A percentile compares a stretch with the other conserved stretches of the same genome.
Evolutionary conservation across 53 echinoderm and acorn worm species (phyloP).

Genomic region (Luidia sarsii): DNA sequence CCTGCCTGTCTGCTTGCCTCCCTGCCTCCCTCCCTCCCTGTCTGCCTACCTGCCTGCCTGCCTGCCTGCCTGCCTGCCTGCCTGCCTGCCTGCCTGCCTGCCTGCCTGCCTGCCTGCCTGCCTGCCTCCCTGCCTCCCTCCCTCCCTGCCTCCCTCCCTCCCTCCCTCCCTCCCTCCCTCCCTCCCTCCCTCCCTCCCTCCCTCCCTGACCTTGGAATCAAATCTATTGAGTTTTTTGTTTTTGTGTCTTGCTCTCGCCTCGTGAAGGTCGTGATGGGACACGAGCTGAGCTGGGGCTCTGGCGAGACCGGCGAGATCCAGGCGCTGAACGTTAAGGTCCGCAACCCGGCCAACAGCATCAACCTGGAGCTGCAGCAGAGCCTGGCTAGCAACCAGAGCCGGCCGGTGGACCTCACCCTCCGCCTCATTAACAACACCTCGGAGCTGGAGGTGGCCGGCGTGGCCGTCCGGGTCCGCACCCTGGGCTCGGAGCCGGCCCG

Average conservation of each 20-base stretch:
- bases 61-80: too few species aligned
- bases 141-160: too few species aligned
- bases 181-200: too few species aligned
- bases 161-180: neutral
- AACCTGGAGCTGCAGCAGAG: slow-evolving; percentile 42
- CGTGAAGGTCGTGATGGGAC: slow-evolving; percentile 25
- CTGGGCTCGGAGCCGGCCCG: neutral
- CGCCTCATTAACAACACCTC: slow-evolving; percentile 39
- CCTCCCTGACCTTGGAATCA: too few species aligned
- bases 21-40: too few species aligned
- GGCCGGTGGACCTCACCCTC: slow-evolving; percentile 39
- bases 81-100: too few species aligned
- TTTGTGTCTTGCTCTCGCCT: neutral
- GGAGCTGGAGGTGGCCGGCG: slow-evolving; percentile 13
- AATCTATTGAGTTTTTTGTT: neutral
- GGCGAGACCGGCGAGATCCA: neutral
- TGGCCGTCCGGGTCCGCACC: neutral
- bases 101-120: too few species aligned
- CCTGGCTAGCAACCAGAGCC: neutral
- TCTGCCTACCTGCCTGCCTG: too few species aligned
- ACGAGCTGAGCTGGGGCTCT: slow-evolving; percentile 32
- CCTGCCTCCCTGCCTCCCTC: too few species aligned
- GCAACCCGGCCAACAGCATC: slow-evolving; percentile 42
- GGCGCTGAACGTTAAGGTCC: slow-evolving; percentile 33
- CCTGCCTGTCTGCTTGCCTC: too few species aligned